Evolutionary conservation across 2,113 vertebrate species (phyloP), one percentile per base, ranked within the genome.

Genomic region (Clinocottus analis): DNA sequence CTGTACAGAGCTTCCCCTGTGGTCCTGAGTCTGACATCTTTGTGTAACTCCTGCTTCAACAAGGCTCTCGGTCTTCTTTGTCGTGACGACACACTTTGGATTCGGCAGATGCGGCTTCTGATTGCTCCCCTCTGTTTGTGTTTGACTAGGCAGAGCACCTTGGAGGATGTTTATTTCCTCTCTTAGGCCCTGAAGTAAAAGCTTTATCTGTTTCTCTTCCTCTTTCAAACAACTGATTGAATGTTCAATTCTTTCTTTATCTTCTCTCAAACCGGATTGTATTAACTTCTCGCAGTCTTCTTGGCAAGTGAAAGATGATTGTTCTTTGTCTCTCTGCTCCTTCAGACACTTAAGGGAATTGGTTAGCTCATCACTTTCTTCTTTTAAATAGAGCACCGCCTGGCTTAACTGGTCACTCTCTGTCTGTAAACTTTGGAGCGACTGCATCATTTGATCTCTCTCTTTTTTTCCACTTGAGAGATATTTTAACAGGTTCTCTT

Each of bases 371-470:
- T 84, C 77, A 63, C 72, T 79, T 68, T 94, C 89, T 74, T 65
- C 33, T 76, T 90, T 90, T 27, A 92, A 47, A 74, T 3, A 7
- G 13, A 82, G 59, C 72, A 89, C 82, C 3, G 63, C 17, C 72
- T 81, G 80, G 23, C n/a, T 75, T 51, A 92, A 72, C 70, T 82
- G 86, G 2, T 86, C 72, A 5, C 75, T 87, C 64, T 93, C 91
- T 25, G 70, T 56, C 72, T 84, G 77, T 55, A 90, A 77, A 80
- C 62, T 64, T 27, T 89, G 85, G 3, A 89, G 27, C 9, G 53
- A 80, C 33, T 41, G 39, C n/a, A 41, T 49, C 21, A 76, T 85
- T 72, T 81, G 75, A 68, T 85, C 70, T 55, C 56, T 53, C 72
- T 93, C 85, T 23, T 80, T 76, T 61, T 77, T 87, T 39, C 66